Percentiles rank a stretch among this genome's conserved stretches.
These are phyloP conservation scores for Lymantria dispar DNA, from an alignment of 2,888 invertebrate species.

Conservation along the genomic window DNA sequence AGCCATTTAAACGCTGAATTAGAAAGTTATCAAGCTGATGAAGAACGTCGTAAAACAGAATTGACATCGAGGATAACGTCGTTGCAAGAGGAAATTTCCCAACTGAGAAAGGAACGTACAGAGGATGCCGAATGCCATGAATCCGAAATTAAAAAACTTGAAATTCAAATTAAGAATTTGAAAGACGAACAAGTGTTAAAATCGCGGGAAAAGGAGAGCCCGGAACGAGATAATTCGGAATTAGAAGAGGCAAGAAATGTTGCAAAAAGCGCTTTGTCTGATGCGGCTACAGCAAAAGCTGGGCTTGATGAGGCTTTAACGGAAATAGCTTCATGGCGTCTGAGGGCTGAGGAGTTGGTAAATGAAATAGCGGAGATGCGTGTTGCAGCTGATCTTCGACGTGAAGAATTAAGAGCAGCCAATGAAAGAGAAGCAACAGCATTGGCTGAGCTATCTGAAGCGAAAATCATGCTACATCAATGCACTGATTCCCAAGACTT, in stretches of 20 bases:
- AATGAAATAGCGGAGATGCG: conserved; percentile 60
- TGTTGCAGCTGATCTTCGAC: conserved; percentile 55
- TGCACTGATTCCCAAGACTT: conserved; percentile 56
- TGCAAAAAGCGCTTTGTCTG: conserved; percentile 48
- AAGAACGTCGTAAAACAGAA: conserved; percentile 53
- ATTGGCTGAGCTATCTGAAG: conserved; percentile 65
- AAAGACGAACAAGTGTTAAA: conserved; percentile 58
- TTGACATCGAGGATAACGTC: conserved; percentile 50
- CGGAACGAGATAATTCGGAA: conserved; percentile 60
- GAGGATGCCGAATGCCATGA: conserved; percentile 56
- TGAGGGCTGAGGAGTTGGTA: conserved; percentile 61
- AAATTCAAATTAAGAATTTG: conserved; percentile 54
- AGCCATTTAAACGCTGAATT: conserved; percentile 68
- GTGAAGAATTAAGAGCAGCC: conserved; percentile 60
- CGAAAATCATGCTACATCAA: conserved; percentile 64
- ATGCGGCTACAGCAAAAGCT: conserved; percentile 51
- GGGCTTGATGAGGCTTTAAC: conserved; percentile 55
- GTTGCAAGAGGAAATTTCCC: conserved; percentile 67
- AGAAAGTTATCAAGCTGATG: conserved; percentile 65
- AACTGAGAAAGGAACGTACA: conserved; percentile 55
- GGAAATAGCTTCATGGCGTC: conserved; percentile 58
- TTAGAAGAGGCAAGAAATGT: conserved; percentile 60
- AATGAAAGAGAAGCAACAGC: conserved; percentile 62
- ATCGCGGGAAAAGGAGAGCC: conserved; percentile 51
- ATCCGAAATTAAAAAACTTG: conserved; percentile 56